phyloP scores from a whole-genome alignment of 2,888 invertebrate genomes.

The Hyposoter didymator region DNA sequence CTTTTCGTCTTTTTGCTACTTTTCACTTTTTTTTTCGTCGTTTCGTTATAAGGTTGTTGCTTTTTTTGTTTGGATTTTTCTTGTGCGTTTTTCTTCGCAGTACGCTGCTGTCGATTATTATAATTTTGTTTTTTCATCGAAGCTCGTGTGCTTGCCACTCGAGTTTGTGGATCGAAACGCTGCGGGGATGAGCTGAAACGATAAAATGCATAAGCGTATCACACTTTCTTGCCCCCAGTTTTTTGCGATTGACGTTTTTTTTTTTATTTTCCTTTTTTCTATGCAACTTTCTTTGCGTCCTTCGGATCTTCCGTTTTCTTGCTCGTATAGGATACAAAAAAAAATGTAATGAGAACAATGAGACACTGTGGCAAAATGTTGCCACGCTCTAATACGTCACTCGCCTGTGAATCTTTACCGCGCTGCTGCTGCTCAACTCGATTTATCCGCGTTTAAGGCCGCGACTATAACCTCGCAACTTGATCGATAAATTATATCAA shows the following conservation, averaged over 20 bases:
- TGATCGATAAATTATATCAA: background rate
- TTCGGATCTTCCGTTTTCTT: background rate
- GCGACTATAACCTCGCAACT: background rate
- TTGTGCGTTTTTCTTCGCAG: background rate
- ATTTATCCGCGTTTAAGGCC: background rate
- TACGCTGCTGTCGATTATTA: background rate
- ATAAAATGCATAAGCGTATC: conserved; percentile 33
- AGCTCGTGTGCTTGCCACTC: background rate
- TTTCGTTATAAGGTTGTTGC: background rate
- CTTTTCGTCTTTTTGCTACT: background rate
- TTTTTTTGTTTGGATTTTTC: conserved; percentile 40
- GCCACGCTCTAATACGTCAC: background rate
- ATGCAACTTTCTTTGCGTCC: background rate
- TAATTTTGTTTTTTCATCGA: background rate
- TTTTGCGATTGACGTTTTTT: background rate
- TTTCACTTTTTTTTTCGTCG: background rate
- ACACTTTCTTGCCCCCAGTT: background rate
- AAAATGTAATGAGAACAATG: background rate
- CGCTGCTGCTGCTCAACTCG: background rate
- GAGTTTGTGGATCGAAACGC: background rate
- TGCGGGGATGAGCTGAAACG: conserved; percentile 38
- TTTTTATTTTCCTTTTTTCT: background rate
- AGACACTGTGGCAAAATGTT: conserved; percentile 4
- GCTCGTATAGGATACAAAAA: background rate
- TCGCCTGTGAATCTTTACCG: background rate